These are phyloP conservation scores for Gobius niger DNA, from an alignment of 2,113 vertebrate genomes.

Conservation along the genomic window DNA sequence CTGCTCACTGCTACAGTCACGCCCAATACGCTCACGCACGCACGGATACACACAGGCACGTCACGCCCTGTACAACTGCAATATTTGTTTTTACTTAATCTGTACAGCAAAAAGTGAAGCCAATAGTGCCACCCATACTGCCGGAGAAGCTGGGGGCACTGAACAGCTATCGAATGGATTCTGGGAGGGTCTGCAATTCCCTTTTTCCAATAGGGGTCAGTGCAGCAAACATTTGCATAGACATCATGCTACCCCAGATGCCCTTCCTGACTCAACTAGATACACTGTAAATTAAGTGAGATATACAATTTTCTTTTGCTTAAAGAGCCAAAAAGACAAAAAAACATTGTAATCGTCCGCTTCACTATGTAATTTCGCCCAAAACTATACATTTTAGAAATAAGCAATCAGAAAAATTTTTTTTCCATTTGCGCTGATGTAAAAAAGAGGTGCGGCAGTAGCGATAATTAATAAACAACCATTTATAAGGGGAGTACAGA, in stretches of 20 bases:
- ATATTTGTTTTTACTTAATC: constrained; percentile 21
- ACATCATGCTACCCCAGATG: background rate
- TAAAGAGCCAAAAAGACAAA: too few species aligned
- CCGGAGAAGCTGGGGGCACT: background rate
- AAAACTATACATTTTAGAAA: too few species aligned
- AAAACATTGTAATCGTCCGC: too few species aligned
- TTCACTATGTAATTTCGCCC: too few species aligned
- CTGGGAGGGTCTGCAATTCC: background rate
- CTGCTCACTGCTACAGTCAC: constrained; percentile 21
- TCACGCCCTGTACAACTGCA: constrained; percentile 29
- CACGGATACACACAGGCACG: constrained; percentile 24
- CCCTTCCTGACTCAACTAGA: background rate
- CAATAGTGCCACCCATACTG: background rate
- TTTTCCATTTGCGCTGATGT: too few species aligned
- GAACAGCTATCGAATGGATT: background rate
- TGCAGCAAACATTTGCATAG: background rate
- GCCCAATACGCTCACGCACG: constrained; percentile 15
- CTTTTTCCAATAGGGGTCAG: background rate
- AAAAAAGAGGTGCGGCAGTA: too few species aligned
- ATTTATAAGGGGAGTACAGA: too few species aligned
- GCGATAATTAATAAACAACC: too few species aligned
- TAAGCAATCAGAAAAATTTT: too few species aligned
- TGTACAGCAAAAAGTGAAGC: constrained; percentile 7
- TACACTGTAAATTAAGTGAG: background rate
- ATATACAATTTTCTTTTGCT: too few species aligned